Conservation (phyloP, 2,797 vertebrate genomes). For the Fistularia tabacaria region DNA sequence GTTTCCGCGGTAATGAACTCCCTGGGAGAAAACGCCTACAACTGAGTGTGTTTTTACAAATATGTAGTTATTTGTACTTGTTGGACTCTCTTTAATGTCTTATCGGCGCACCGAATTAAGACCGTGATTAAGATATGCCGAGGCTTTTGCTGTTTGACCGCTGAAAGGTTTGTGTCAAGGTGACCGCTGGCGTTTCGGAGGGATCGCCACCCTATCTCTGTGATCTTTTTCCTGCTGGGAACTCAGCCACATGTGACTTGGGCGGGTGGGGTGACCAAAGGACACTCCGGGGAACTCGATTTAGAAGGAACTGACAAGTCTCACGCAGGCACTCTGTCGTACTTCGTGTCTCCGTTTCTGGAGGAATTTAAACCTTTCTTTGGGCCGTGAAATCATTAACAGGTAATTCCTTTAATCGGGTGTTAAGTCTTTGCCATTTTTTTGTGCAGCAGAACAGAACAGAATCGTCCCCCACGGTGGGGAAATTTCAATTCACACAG, state of each 20-base stretch:
- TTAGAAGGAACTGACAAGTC: too few species aligned
- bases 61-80: conserved; percentile 8
- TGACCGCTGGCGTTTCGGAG: conserved; percentile 29
- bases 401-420: too few species aligned
- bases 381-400: too few species aligned
- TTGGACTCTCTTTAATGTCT: conserved; percentile 28
- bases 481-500: too few species aligned
- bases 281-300: not conserved
- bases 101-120: conserved; percentile 46
- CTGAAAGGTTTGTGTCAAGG: conserved; percentile 37
- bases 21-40: not conserved
- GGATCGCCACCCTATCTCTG: conserved; percentile 20
- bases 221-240: conserved; percentile 63
- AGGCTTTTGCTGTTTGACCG: conserved; percentile 66
- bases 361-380: too few species aligned
- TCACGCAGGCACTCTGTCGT: too few species aligned
- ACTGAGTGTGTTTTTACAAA: conserved; percentile 11
- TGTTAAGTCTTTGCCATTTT: too few species aligned
- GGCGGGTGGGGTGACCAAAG: conserved; percentile 14
- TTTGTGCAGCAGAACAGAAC: too few species aligned
- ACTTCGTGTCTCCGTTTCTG: too few species aligned
- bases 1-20: too few species aligned
- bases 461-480: too few species aligned
- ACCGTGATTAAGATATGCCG: conserved; percentile 46
- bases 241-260: conserved; percentile 58